Evolutionary conservation across 35 echinoderm and acorn worm genomes (phyloP).

Genomic region (Heliocidaris erythrogramma): DNA sequence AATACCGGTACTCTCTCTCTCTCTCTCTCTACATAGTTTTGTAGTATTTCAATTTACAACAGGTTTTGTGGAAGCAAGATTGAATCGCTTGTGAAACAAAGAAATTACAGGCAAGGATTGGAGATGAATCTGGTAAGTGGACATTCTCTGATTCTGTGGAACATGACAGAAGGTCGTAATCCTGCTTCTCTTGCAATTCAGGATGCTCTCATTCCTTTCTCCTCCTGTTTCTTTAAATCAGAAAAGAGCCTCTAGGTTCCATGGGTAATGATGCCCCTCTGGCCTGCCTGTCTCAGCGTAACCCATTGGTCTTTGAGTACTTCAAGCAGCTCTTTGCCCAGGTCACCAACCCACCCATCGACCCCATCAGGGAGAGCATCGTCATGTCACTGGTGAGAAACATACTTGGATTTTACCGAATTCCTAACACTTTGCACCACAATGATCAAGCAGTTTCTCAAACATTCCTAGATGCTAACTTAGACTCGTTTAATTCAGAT

Average conservation of each 20-base stretch:
- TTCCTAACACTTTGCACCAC: too few relatives aligned
- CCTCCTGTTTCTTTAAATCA: not conserved
- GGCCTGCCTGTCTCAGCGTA: conserved; percentile 85
- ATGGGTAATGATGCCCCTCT: conserved; percentile 97
- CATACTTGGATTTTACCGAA: not conserved
- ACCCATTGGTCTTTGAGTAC: conserved; percentile 94
- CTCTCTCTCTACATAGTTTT: not conserved
- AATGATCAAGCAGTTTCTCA: too few relatives aligned
- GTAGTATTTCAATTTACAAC: not conserved
- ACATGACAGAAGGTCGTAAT: not conserved
- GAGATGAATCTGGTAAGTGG: not conserved
- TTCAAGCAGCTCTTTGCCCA: conserved; percentile 99
- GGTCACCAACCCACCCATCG: conserved; percentile 98
- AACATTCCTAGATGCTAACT: too few relatives aligned
- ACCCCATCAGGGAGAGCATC: conserved; percentile 91
- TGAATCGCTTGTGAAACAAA: not conserved
- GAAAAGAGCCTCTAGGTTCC: conserved; percentile 95
- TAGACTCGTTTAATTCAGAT: too few relatives aligned
- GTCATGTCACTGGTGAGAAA: conserved; percentile 98
- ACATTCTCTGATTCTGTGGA: not conserved
- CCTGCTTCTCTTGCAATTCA: not conserved
- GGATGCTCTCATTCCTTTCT: not conserved
- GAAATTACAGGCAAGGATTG: not conserved
- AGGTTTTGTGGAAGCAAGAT: not conserved
- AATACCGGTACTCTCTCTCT: too few relatives aligned